Evolutionary conservation across 2,113 vertebrate species (phyloP), one percentile per base, ranked within the genome.

Genomic region (Channa argus): DNA sequence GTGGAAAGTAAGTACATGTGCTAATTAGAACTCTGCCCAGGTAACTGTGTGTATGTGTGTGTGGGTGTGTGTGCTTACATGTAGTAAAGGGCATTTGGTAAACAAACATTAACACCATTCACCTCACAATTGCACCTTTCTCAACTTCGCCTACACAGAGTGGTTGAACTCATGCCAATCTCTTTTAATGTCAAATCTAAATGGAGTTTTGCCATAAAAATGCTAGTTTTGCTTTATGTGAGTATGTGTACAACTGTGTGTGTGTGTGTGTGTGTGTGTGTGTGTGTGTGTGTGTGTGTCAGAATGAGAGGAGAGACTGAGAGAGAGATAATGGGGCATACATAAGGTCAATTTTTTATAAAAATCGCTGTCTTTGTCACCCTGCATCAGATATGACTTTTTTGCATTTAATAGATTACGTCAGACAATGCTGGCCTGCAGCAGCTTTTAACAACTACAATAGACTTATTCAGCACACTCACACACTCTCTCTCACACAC

Each of bases 81-180:
- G 14, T 45, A 8, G n/a, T 66, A 74, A 68, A 77, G 63, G 46
- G 53, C 60, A 75, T 82, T 87, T 88, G 13, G 12, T 82, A 90
- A 89, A 89, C 87, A 92, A 80, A 85, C 65, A 79, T 83, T 68
- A 86, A 75, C 78, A 80, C 61, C 10, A 69, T 80, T 88, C 65
- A 77, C 68, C 74, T 74, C 43, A 68, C 83, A 88, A 83, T 84
- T 69, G 80, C 68, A 63, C 56, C 69, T 50, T 74, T 67, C 56
- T 84, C 54, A 74, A 67, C 63, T 47, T 67, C 45, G 8, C 79
- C 81, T 24, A 79, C 67, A 64, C 73, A 56, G 8, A 84, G 55
- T 62, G 55, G 69, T 71, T 82, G 63, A 86, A 84, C 63, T 71
- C 49, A 3, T 9, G 63, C 66, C 56, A 62, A 41, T 67, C 58